Evolutionary conservation across 2,797 vertebrate genomes (phyloP).

Genomic region (Phataginus tetradactyla): DNA sequence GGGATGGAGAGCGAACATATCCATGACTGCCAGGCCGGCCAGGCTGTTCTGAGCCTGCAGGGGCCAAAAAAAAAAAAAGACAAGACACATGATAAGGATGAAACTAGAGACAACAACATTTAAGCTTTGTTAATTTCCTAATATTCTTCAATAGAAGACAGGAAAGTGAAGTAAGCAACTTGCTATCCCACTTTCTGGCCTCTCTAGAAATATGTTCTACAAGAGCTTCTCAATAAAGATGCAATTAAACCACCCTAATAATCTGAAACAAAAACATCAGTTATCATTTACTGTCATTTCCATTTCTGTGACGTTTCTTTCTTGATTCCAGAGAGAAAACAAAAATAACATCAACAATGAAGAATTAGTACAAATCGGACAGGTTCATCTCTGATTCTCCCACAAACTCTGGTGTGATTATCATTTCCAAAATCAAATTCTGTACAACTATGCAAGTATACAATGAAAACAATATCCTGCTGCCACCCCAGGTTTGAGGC

Average conservation of each 20-base stretch:
- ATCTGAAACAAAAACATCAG: background rate
- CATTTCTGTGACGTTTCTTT: background rate
- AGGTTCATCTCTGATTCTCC: background rate
- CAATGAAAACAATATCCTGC: background rate
- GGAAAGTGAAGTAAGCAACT: background rate
- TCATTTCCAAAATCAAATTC: background rate
- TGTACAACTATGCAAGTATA: background rate
- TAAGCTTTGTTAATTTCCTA: background rate
- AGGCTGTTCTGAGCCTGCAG: conserved; percentile 92
- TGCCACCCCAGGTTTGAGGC: background rate
- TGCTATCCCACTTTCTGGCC: background rate
- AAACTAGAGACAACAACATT: background rate
- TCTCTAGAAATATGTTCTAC: background rate
- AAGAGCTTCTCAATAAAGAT: conserved; percentile 28
- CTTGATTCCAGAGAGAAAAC: background rate
- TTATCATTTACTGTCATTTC: background rate
- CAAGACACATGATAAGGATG: background rate
- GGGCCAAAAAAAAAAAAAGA: background rate
- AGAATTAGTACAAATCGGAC: background rate
- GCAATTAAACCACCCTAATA: background rate
- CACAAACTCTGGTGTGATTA: background rate
- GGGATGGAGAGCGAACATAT: conserved; percentile 95
- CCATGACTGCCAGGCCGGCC: conserved; percentile 94
- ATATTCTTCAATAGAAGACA: background rate
- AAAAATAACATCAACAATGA: background rate